Percentiles rank a stretch among this genome's conserved stretches.
Evolutionary conservation across 2,888 invertebrate species (phyloP).

Genomic region (Philereme vetulata): DNA sequence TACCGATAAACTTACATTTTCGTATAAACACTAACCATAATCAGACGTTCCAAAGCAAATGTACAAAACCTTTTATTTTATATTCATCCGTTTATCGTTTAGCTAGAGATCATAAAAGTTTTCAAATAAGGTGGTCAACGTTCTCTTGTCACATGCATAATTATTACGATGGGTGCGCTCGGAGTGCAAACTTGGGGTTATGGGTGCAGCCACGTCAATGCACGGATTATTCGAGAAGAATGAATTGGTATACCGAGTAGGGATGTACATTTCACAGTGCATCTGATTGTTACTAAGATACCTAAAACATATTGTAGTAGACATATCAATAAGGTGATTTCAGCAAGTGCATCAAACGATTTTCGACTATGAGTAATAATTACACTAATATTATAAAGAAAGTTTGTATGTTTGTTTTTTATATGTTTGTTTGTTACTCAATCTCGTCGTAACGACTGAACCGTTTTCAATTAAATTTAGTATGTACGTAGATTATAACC

Average conservation of each 20-base stretch:
- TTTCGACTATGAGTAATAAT: too few relatives aligned
- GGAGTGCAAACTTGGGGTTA: slow-evolving; percentile 61
- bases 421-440: too few relatives aligned
- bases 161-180: slow-evolving; percentile 55
- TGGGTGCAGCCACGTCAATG: slow-evolving; percentile 72
- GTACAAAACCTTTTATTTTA: slow-evolving; percentile 27
- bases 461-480: too few relatives aligned
- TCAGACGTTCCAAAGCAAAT: slow-evolving; percentile 22
- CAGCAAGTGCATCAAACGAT: too few relatives aligned
- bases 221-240: slow-evolving; percentile 73
- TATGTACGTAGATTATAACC: too few relatives aligned
- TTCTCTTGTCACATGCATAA: slow-evolving; percentile 43
- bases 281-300: neutral
- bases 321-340: too few relatives aligned
- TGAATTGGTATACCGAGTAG: slow-evolving; percentile 38
- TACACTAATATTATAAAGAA: too few relatives aligned
- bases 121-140: slow-evolving; percentile 47
- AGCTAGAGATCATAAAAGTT: slow-evolving; percentile 44
- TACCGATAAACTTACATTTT: too few relatives aligned
- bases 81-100: slow-evolving; percentile 41
- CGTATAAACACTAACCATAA: slow-evolving; percentile 9
- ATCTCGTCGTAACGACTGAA: too few relatives aligned
- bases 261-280: slow-evolving; percentile 17
- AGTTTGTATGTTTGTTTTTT: too few relatives aligned
- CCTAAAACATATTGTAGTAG: too few relatives aligned